Evolutionary conservation across 2,888 invertebrate species (phyloP).

Genomic region (Drosophila flavopinicola): DNA sequence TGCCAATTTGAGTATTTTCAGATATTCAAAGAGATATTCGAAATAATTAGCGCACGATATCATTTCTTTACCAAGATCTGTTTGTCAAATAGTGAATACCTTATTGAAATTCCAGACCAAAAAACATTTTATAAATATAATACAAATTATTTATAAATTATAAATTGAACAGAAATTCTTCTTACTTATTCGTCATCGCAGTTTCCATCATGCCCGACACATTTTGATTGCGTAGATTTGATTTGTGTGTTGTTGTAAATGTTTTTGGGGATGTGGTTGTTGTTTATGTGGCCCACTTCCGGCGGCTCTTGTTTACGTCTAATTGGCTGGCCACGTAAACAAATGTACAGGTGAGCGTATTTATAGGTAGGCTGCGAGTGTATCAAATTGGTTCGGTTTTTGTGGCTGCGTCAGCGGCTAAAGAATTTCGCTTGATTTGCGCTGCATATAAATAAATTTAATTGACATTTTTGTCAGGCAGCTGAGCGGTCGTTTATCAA

Average conservation of each 20-base stretch:
- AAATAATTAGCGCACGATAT: too few relatives aligned
- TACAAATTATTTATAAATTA: too few relatives aligned
- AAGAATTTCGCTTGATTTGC: slow-evolving; percentile 55
- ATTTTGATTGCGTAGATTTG: slow-evolving; percentile 7
- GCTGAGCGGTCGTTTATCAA: slow-evolving; percentile 63
- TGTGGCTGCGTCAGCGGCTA: slow-evolving; percentile 40
- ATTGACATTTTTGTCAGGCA: slow-evolving; percentile 64
- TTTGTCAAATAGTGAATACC: too few relatives aligned
- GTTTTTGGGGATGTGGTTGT: slow-evolving; percentile 31
- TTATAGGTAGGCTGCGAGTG: slow-evolving; percentile 45
- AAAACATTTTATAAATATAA: too few relatives aligned
- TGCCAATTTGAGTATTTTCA: too few relatives aligned
- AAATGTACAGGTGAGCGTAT: slow-evolving; percentile 69
- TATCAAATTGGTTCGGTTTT: slow-evolving; percentile 28
- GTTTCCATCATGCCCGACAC: slow-evolving; percentile 16
- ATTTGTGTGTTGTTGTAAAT: slow-evolving; percentile 23
- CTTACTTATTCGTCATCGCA: not conserved
- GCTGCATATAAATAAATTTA: slow-evolving; percentile 63
- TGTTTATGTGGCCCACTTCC: slow-evolving; percentile 70
- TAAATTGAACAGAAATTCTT: too few relatives aligned
- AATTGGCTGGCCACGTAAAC: slow-evolving; percentile 69
- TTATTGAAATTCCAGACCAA: too few relatives aligned
- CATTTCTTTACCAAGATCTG: too few relatives aligned
- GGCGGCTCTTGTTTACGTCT: slow-evolving; percentile 71
- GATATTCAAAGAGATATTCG: too few relatives aligned